Percentiles rank a stretch among this genome's conserved stretches.
These are phyloP conservation scores for Sciurus vulgaris DNA, from an alignment of 2,797 vertebrate species.

Conservation along the genomic window DNA sequence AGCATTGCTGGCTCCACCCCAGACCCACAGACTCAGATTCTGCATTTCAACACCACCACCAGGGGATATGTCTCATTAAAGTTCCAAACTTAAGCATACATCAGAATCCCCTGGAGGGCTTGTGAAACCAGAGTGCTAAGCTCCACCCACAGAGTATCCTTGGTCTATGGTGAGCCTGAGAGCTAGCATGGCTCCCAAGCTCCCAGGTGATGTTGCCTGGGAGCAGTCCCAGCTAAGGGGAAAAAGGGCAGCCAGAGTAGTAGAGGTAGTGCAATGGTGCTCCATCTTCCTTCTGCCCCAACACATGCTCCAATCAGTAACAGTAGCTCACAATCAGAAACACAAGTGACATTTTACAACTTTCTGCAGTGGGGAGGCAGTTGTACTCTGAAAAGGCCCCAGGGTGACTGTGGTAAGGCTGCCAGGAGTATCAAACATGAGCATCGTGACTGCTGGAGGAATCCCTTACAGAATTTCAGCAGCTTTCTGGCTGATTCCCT, in stretches of 20 bases:
- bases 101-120: not conserved
- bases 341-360: not conserved
- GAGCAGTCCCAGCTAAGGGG: not conserved
- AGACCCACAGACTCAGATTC: not conserved
- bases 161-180: not conserved
- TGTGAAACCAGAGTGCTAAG: not conserved
- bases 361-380: not conserved
- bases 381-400: not conserved
- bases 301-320: not conserved
- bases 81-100: not conserved
- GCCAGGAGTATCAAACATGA: not conserved
- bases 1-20: not conserved
- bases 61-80: not conserved
- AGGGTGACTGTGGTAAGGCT: not conserved
- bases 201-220: not conserved
- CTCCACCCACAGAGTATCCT: not conserved
- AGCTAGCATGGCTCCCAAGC: not conserved
- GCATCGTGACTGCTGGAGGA: not conserved
- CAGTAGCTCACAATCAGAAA: not conserved
- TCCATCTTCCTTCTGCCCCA: not conserved
- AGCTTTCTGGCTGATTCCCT: not conserved
- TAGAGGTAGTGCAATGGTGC: not conserved
- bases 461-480: not conserved
- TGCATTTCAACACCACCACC: not conserved
- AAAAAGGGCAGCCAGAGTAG: no score